Conservation (phyloP, 2,888 invertebrate genomes). For the Drosophila nigricruria region DNA sequence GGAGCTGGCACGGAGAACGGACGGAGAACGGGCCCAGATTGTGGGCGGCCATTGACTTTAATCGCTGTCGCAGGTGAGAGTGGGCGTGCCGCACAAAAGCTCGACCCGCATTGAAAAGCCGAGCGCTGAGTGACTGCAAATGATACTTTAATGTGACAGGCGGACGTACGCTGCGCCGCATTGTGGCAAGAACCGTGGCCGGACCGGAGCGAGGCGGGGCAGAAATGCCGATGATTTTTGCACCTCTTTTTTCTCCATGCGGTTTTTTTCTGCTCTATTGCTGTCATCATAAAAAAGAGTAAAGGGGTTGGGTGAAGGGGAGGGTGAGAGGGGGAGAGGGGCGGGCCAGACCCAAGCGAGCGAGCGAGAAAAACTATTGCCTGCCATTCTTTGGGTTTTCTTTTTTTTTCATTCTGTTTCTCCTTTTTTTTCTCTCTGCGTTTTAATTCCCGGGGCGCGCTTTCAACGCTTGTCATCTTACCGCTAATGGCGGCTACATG, state of each 20-base stretch:
- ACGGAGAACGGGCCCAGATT: too few relatives aligned
- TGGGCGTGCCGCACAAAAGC: slow-evolving; percentile 28
- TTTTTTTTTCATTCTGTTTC: background rate
- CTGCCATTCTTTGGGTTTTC: slow-evolving; percentile 43
- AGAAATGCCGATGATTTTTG: slow-evolving; percentile 70
- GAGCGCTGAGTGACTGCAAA: slow-evolving; percentile 72
- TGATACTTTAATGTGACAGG: slow-evolving; percentile 79
- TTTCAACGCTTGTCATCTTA: slow-evolving; percentile 80
- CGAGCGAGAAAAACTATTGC: slow-evolving; percentile 60
- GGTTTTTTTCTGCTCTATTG: slow-evolving; percentile 56
- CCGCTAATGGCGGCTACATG: slow-evolving; percentile 81
- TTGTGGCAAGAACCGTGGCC: background rate
- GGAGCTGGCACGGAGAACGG: background rate
- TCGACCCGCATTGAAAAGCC: slow-evolving; percentile 46
- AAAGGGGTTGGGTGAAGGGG: background rate
- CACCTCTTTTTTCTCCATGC: slow-evolving; percentile 59
- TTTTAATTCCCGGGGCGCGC: slow-evolving; percentile 77
- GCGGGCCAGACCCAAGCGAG: background rate
- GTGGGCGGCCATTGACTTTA: slow-evolving; percentile 66
- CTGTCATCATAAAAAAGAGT: slow-evolving; percentile 56
- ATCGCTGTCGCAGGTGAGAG: slow-evolving; percentile 38
- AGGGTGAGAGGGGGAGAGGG: background rate
- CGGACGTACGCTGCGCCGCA: slow-evolving; percentile 29
- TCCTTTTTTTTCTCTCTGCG: slow-evolving; percentile 37
- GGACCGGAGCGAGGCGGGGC: too few relatives aligned